Evolutionary conservation across 2,113 vertebrate species (phyloP).

Genomic region (Falco punctatus): DNA sequence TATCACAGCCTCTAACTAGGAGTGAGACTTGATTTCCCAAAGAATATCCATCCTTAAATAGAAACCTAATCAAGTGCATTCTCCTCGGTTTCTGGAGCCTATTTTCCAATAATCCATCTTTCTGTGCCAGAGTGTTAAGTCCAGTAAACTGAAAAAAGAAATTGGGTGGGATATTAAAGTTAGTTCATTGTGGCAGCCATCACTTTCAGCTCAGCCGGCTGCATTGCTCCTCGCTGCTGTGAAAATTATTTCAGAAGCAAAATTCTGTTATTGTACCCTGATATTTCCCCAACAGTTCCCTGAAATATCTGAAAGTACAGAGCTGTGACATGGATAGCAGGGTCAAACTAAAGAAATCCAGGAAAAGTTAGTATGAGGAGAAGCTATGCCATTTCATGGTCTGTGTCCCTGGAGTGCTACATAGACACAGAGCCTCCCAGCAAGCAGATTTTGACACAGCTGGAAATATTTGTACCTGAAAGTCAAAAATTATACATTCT

Average conservation of each 20-base stretch:
- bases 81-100: neutral
- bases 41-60: neutral
- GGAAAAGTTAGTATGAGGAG: neutral
- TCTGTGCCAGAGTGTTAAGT: neutral
- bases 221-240: fast-evolving
- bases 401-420: neutral
- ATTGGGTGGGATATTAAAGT: constrained; percentile 7
- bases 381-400: neutral
- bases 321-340: neutral
- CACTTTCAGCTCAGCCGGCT: neutral
- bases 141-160: neutral
- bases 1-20: neutral
- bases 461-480: neutral
- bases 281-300: neutral
- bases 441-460: neutral
- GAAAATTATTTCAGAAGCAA: neutral
- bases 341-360: neutral
- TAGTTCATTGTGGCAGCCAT: neutral
- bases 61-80: constrained; percentile 24
- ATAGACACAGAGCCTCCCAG: neutral
- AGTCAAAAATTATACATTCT: neutral
- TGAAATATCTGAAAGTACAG: neutral
- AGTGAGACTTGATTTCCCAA: neutral
- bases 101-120: constrained; percentile 5
- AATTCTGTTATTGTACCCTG: neutral